Percentiles rank a stretch among this genome's conserved stretches.
phyloP scores from a whole-genome alignment of 2,797 vertebrate species.

The Crax fasciolata region DNA sequence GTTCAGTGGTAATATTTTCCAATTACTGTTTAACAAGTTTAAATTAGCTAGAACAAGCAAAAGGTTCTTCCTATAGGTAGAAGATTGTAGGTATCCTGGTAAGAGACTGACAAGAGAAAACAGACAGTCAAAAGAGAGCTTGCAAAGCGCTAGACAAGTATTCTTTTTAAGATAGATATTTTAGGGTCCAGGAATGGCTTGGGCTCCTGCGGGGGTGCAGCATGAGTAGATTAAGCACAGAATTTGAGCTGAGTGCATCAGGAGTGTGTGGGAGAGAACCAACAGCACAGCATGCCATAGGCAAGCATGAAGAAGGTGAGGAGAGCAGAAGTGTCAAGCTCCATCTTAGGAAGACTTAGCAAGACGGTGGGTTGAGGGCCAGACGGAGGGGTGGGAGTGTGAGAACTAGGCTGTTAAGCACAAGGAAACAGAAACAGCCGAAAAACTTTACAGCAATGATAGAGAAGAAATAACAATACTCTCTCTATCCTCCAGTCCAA shows the following conservation, averaged over 20 bases:
- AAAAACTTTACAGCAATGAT: not conserved
- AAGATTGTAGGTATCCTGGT: not conserved
- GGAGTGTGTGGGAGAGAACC: not conserved
- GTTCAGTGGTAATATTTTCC: not conserved
- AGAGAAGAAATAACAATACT: not conserved
- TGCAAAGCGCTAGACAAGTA: not conserved
- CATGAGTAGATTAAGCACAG: not conserved
- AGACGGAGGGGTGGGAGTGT: not conserved
- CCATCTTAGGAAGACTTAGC: not conserved
- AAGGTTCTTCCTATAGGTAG: not conserved
- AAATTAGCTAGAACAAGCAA: not conserved
- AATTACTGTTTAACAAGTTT: not conserved
- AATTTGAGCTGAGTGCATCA: not conserved
- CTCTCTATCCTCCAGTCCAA: not conserved
- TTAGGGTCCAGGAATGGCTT: not conserved
- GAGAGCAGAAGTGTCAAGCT: not conserved
- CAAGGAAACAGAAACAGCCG: not conserved
- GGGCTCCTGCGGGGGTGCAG: not conserved
- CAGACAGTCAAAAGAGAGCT: not conserved
- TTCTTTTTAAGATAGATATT: slow-evolving; percentile 19
- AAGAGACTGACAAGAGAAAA: not conserved
- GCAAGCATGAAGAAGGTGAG: not conserved
- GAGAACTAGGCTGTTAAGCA: not conserved
- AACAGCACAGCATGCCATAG: not conserved
- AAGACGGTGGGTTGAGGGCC: not conserved